These are phyloP conservation scores for Pangasius krempfi DNA, from an alignment of 2,797 vertebrate genomes.

Conservation along the genomic window DNA sequence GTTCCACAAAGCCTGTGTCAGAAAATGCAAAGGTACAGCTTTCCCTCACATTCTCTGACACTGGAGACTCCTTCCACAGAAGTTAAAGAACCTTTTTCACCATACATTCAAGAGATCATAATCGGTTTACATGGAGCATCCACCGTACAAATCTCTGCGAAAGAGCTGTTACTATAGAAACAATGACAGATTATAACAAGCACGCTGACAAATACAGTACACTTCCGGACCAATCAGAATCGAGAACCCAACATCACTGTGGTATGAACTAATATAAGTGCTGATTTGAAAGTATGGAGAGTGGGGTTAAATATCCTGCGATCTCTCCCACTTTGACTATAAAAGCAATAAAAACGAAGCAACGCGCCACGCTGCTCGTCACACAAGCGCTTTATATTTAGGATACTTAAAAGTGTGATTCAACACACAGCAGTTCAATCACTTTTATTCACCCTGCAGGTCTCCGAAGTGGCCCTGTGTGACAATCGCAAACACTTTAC, in stretches of 20 bases:
- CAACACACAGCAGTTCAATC: not conserved
- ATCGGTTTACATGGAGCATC: not conserved
- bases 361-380: not conserved
- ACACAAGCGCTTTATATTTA: not conserved
- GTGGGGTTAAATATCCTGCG: not conserved
- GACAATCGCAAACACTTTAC: not conserved
- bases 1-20: not conserved
- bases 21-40: not conserved
- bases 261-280: not conserved
- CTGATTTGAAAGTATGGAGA: not conserved
- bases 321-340: not conserved
- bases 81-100: too few relatives aligned
- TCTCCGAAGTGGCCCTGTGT: not conserved
- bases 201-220: not conserved
- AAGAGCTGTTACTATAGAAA: not conserved
- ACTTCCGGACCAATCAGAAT: not conserved
- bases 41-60: not conserved
- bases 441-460: conserved; percentile 14
- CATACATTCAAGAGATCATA: too few relatives aligned
- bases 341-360: not conserved
- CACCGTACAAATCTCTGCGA: too few relatives aligned
- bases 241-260: not conserved
- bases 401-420: not conserved
- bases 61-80: not conserved
- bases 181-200: not conserved